Evolutionary conservation across 2,888 invertebrate species (phyloP).

Genomic region (Himalopsyche kuldschensis): DNA sequence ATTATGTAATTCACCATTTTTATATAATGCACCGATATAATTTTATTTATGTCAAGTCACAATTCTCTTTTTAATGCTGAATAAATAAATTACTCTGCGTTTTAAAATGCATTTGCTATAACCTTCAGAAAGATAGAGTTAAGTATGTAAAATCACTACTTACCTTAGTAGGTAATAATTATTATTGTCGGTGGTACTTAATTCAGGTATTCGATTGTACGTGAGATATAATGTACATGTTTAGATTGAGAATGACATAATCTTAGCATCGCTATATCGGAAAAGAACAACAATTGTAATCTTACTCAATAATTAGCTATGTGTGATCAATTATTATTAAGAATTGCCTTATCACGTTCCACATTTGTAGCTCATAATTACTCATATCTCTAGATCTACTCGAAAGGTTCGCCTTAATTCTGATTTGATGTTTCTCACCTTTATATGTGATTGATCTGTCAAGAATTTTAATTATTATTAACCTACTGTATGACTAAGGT

Average conservation of each 20-base stretch:
- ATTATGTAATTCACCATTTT: no score
- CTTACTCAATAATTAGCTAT: neutral
- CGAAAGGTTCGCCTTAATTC: no score
- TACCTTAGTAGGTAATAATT: neutral
- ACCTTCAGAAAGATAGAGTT: slow-evolving; percentile 5
- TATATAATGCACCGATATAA: no score
- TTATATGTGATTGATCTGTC: no score
- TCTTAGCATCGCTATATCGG: neutral
- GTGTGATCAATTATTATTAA: neutral
- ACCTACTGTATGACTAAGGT: no score
- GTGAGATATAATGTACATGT: slow-evolving; percentile 8
- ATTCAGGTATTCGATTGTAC: slow-evolving; percentile 13
- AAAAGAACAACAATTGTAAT: neutral
- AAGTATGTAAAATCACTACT: neutral
- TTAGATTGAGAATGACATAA: slow-evolving; percentile 6
- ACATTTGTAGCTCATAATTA: neutral
- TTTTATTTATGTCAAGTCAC: neutral
- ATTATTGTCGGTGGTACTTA: slow-evolving; percentile 8
- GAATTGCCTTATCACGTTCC: neutral
- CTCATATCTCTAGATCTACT: no score
- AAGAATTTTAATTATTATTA: no score
- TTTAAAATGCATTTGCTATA: neutral
- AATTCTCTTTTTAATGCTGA: neutral
- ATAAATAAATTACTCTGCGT: neutral
- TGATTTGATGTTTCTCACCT: no score